Base-by-base conservation (phyloP, 2,888 invertebrate genomes). In the Drosophila subsilvestris region DNA sequence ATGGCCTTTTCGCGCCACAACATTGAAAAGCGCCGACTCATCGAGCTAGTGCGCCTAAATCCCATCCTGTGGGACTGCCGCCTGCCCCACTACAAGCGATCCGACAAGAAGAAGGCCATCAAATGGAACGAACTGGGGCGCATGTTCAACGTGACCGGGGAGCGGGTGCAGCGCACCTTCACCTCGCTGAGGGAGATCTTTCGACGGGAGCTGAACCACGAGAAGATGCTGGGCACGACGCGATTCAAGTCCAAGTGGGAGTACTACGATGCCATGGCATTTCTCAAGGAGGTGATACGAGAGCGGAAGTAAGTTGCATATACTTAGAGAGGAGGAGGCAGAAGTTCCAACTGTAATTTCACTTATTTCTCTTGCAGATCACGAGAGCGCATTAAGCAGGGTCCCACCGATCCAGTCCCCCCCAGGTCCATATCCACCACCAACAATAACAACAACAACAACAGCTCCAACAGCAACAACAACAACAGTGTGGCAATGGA, bases 1-100 rank as follows among this genome's bases (percentile, higher is more conserved):
- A 91, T 91, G 91, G 91, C 91, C 68, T 91, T 91, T 75, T 88
- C 91, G 20, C 91, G 91, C 1, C 91, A 91, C 76, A 91, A 91
- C 82, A 90, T 91, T 65, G 91, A 91, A 71, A 91, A 91, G 76
- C 89, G 91, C 77, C 91, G 91, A 75, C 88, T 91, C 79, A 91
- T 91, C 78, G 91, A 91, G 78, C 86, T 91, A 81, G 91, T 91
- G 50, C 91, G 91, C 51, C 51, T 80, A 48, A 91, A 91, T 82
- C 90, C 91, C 17, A 91, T 91, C 47, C 76, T 91, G 1, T 91
- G 91, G 91, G 91, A 91, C 60, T 91, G 91, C 45, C 90, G 91
- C 3, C 70, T 91, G 80, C 91, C 91, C 1, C 91, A 91, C 73
- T 91, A 91, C 74, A 91, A 91, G 63, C 85, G 91, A 56, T 91